These are phyloP conservation scores for Lymantria dispar DNA, from an alignment of 2,888 invertebrate species.

Conservation along the genomic window DNA sequence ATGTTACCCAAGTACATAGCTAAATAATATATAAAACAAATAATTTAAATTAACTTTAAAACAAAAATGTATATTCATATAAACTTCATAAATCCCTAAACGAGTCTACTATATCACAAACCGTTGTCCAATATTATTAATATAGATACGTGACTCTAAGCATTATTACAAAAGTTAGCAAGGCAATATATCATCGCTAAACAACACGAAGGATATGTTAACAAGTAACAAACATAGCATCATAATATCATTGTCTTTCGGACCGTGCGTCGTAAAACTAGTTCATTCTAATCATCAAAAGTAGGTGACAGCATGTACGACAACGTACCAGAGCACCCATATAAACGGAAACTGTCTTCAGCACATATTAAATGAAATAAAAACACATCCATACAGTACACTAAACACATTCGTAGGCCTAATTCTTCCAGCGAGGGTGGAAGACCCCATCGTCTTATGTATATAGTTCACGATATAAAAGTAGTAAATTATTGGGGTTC, in stretches of 20 bases:
- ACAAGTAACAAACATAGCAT: conserved; percentile 44
- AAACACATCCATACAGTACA: conserved; percentile 60
- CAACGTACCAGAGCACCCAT: conserved; percentile 69
- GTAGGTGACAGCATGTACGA: conserved; percentile 58
- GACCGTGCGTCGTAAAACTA: conserved; percentile 40
- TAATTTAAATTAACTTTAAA: too few relatives aligned
- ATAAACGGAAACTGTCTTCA: conserved; percentile 53
- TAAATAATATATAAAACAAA: too few relatives aligned
- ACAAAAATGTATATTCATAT: too few relatives aligned
- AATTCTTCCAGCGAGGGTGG: conserved; percentile 28
- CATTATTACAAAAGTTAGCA: not conserved
- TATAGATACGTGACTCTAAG: not conserved
- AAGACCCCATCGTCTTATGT: conserved; percentile 41
- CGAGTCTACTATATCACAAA: too few relatives aligned
- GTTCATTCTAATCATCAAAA: conserved; percentile 60
- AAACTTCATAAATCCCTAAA: too few relatives aligned
- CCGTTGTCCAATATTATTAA: too few relatives aligned
- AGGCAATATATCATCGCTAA: not conserved
- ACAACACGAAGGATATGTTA: conserved; percentile 3
- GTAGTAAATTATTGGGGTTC: conserved; percentile 36
- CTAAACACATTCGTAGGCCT: conserved; percentile 50
- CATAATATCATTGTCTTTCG: conserved; percentile 40
- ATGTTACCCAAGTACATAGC: too few relatives aligned
- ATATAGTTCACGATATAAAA: conserved; percentile 36
- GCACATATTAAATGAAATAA: conserved; percentile 51